These are phyloP conservation scores for Thera obeliscata DNA, from an alignment of 2,888 invertebrate species.

Conservation along the genomic window DNA sequence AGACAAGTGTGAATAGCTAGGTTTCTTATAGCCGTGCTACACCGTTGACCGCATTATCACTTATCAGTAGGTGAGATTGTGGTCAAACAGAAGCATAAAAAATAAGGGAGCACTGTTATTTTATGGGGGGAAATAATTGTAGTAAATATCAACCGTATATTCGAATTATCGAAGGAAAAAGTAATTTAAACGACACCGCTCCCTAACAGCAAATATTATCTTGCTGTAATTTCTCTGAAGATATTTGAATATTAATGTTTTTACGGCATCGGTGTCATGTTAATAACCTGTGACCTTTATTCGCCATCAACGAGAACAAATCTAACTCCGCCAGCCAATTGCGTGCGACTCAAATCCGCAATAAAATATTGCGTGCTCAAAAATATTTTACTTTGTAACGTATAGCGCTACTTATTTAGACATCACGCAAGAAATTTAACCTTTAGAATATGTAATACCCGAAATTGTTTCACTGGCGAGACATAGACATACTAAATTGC, in stretches of 20 bases:
- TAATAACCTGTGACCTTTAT: no score
- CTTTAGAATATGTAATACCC: neutral
- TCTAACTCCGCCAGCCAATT: neutral
- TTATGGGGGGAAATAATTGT: neutral
- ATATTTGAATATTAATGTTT: no score
- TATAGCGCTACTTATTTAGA: neutral
- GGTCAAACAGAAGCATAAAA: no score
- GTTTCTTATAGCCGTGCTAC: no score
- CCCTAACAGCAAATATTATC: neutral
- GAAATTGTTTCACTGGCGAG: neutral
- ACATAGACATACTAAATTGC: neutral
- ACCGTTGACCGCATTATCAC: no score
- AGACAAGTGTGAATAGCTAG: no score
- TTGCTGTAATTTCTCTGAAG: neutral
- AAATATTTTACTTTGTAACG: neutral
- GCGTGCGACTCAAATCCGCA: conserved; percentile 1
- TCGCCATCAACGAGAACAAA: neutral
- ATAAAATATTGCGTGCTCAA: neutral
- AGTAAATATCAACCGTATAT: neutral
- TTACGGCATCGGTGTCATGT: no score
- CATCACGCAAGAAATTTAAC: neutral
- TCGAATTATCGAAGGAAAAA: neutral
- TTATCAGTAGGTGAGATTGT: no score
- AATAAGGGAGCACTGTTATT: neutral
- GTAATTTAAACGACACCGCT: neutral